Conservation (phyloP, 2,797 vertebrate species). For the Furcifer pardalis region DNA sequence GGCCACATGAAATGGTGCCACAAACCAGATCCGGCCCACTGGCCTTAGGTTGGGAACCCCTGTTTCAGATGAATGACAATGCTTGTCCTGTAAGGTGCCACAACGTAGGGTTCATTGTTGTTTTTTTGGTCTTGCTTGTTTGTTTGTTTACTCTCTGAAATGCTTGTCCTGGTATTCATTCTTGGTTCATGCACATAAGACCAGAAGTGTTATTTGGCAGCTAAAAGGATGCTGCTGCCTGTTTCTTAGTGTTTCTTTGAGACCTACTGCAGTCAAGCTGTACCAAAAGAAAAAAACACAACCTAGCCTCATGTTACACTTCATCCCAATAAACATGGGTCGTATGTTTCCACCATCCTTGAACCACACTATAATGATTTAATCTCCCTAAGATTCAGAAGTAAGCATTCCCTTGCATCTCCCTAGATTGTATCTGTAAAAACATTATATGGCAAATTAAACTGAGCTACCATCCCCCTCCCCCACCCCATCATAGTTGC, state of each 20-base stretch:
- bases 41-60: too few relatives aligned
- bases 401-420: neutral
- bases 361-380: neutral
- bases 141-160: too few relatives aligned
- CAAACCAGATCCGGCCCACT: too few relatives aligned
- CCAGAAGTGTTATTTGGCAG: neutral
- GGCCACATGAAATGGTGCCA: too few relatives aligned
- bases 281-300: neutral
- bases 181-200: neutral
- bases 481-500: neutral
- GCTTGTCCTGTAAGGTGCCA: too few relatives aligned
- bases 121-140: too few relatives aligned
- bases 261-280: neutral
- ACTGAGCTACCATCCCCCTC: neutral
- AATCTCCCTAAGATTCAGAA: neutral
- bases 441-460: neutral
- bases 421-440: neutral
- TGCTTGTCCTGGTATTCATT: neutral
- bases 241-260: neutral
- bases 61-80: too few relatives aligned
- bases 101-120: too few relatives aligned
- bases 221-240: neutral
- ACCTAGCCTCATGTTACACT: too few relatives aligned
- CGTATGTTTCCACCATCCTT: neutral
- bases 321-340: neutral